Conservation (phyloP, 2,113 vertebrate species). For the Paedocypris sp. region DNA sequence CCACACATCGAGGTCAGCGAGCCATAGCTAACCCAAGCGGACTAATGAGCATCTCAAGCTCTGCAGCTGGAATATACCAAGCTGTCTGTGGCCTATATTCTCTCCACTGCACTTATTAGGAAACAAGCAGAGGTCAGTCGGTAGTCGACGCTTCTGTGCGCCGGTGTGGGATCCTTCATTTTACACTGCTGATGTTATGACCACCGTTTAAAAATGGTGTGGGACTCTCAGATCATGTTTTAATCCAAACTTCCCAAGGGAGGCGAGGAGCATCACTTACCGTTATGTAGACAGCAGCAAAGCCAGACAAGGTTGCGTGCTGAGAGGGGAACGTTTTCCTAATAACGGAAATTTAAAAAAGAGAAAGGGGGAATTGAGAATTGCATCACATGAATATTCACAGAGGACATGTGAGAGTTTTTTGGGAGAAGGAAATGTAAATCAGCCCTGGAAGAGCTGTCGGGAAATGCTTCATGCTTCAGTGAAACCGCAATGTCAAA, state of each 20-base stretch:
- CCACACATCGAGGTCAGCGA: conserved; percentile 16
- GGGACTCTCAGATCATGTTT: background rate
- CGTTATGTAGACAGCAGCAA: conserved; percentile 63
- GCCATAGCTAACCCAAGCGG: conserved; percentile 10
- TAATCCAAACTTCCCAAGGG: background rate
- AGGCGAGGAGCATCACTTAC: conserved; percentile 42
- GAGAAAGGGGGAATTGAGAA: background rate
- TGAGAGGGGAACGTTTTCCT: conserved; percentile 67
- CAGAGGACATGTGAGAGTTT: background rate
- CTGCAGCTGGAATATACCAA: background rate
- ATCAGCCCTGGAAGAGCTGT: background rate
- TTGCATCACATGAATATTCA: background rate
- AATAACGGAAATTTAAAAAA: conserved; percentile 13
- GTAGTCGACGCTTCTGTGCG: background rate
- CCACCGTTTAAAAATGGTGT: background rate
- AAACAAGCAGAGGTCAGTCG: background rate
- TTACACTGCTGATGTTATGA: background rate
- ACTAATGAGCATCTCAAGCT: conserved; percentile 14
- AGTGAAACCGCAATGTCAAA: background rate
- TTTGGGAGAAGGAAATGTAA: conserved; percentile 6
- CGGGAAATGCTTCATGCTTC: background rate
- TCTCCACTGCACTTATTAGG: background rate
- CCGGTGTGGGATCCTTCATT: background rate
- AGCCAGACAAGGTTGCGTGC: conserved; percentile 62
- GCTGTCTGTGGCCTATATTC: background rate